Base-by-base conservation (phyloP, 2,113 vertebrate genomes). In the Siniperca knerii region DNA sequence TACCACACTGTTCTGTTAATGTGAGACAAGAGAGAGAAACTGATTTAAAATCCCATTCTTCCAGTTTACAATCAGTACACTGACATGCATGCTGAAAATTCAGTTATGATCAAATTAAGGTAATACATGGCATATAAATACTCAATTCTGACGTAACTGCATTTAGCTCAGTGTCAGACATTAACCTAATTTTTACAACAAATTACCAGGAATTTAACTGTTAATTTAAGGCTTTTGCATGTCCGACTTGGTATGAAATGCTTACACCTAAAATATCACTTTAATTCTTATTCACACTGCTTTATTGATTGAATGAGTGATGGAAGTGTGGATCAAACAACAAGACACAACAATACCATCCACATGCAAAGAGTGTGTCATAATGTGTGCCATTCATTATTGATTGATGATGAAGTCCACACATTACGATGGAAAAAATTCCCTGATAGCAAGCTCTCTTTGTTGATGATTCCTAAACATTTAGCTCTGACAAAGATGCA, bases 1-100 rank as follows among this genome's bases (percentile, higher is more conserved):
- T 85, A 97, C 91, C 84, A 98, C 93, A 74, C 95, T 96, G 58
- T 98, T 97, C 97, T 98, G 94, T 92, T 75, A 23, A 50, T 20
- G 21, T 15, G 55, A 77, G 15, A 90, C 23, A 80, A 44, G 48
- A 76, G 12, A 77, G 12, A 33, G 29, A 29, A 29, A 29, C 0
- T 13, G 33, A 25, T 29, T 75, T 71, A 2, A 71, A 46, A 66
- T 52, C 48, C 73, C 23, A 73, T 67, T 79, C 64, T 73, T 83
- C 77, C 62, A 58, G 21, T 64, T 61, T 29, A 55, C 9, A 46
- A 42, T 77, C 48, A 48, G 18, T 3, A 52, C 21, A 44, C 2
- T 15, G 15, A 10, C 66, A 61, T 54, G 46, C 61, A n/a, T 33
- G 21, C n/a, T 20, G 29, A 61, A 15, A 48, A 44, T 55, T 16